Evolutionary conservation across 2,888 invertebrate species (phyloP).

Genomic region (Nudaria mundana): DNA sequence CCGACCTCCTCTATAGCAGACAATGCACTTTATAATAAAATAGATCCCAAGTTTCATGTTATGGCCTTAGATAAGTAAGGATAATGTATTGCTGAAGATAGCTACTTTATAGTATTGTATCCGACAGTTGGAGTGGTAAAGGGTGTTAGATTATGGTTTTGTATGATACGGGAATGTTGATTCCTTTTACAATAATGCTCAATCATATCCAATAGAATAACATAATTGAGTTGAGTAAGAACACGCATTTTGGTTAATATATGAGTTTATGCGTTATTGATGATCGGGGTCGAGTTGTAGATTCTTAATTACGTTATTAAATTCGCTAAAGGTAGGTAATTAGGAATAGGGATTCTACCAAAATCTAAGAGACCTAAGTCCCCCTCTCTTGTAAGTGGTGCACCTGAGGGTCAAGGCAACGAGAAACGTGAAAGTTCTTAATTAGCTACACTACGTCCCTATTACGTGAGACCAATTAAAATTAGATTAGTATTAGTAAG

Average conservation of each 20-base stretch:
- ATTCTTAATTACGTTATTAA: conserved; percentile 5
- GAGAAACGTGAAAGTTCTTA: no score
- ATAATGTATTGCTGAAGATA: conserved; percentile 77
- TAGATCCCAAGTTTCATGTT: conserved; percentile 73
- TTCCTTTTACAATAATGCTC: conserved; percentile 59
- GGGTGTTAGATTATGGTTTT: conserved; percentile 69
- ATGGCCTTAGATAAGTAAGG: conserved; percentile 75
- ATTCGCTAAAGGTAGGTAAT: no score
- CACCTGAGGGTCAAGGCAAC: no score
- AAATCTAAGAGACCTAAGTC: no score
- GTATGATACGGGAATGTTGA: conserved; percentile 58
- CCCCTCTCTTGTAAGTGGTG: no score
- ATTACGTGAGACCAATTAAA: no score
- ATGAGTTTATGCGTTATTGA: conserved; percentile 31
- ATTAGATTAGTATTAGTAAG: no score
- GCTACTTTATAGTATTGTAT: conserved; percentile 72
- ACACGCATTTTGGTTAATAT: conserved; percentile 35
- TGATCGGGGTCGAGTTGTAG: conserved; percentile 13
- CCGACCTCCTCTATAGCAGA: conserved; percentile 69
- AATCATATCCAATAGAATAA: conserved; percentile 44
- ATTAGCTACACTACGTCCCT: no score
- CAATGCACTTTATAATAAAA: conserved; percentile 81
- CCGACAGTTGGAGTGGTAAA: conserved; percentile 71
- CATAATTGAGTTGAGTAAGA: conserved; percentile 15
- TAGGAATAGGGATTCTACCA: no score